Evolutionary conservation across 2,888 invertebrate genomes (phyloP).

Genomic region (Erebia palarica): DNA sequence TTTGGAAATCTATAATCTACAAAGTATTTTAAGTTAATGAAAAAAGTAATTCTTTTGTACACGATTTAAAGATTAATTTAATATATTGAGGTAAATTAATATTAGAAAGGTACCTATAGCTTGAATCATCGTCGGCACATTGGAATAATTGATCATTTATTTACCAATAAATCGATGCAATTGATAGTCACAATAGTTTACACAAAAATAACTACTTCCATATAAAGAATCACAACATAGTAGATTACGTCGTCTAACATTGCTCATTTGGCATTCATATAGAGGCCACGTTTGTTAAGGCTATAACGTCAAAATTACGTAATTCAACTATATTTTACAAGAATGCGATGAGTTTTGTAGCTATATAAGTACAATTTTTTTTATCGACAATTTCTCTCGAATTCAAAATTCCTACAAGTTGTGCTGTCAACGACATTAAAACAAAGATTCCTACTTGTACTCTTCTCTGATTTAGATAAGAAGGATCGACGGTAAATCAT

Average conservation of each 20-base stretch:
- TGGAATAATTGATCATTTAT: conserved; percentile 10
- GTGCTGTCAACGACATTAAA: too few relatives aligned
- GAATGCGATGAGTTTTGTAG: background rate
- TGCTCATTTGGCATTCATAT: conserved; percentile 15
- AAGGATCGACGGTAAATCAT: too few relatives aligned
- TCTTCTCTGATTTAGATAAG: too few relatives aligned
- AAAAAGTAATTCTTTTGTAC: too few relatives aligned
- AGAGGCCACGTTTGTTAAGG: background rate
- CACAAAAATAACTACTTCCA: conserved; percentile 9
- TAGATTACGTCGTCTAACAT: background rate
- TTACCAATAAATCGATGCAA: too few relatives aligned
- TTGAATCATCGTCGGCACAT: background rate
- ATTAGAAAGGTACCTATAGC: background rate
- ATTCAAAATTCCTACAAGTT: background rate
- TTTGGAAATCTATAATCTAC: background rate
- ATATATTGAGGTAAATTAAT: background rate
- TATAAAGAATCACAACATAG: conserved; percentile 3
- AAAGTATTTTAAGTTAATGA: background rate
- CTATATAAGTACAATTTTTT: background rate
- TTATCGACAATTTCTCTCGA: background rate
- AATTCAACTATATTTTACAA: conserved; percentile 4
- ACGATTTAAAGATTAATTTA: background rate
- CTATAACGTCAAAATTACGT: conserved; percentile 16
- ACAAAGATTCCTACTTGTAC: too few relatives aligned
- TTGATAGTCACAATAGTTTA: background rate